Percentiles rank a stretch among this genome's conserved stretches.
Conservation (phyloP, 2,113 vertebrate species). For the Lophura nycthemera region DNA sequence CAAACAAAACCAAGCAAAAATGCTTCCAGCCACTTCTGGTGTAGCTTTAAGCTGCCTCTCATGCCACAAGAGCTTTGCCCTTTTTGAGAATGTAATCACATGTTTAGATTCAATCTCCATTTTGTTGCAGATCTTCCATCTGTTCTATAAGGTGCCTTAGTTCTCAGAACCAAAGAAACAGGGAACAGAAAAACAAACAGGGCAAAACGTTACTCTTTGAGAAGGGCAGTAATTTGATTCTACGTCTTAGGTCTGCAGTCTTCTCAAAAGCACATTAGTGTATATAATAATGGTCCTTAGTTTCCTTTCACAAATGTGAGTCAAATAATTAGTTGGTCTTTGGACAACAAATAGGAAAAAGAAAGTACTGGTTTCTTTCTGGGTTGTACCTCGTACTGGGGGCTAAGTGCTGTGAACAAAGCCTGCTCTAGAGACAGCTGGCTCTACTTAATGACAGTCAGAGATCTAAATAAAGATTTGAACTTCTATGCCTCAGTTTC, state of each 20-base stretch:
- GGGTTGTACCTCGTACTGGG: not conserved
- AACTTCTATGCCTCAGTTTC: not conserved
- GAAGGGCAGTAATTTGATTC: not conserved
- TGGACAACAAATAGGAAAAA: not conserved
- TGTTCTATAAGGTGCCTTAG: not conserved
- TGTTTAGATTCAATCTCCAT: not conserved
- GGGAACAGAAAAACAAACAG: not conserved
- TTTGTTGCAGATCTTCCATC: slow-evolving; percentile 9
- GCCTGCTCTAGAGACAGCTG: not conserved
- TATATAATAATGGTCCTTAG: not conserved
- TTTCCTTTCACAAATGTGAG: not conserved
- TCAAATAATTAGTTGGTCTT: not conserved
- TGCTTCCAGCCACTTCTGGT: not conserved
- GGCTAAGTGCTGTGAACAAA: not conserved
- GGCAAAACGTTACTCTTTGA: not conserved
- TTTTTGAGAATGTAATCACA: slow-evolving; percentile 41
- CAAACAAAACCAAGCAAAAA: not conserved
- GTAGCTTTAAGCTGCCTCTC: slow-evolving; percentile 26
- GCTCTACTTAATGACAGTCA: not conserved
- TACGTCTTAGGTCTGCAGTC: rapidly evolving
- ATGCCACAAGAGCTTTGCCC: not conserved
- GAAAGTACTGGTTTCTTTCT: not conserved
- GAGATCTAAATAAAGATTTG: not conserved
- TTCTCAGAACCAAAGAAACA: not conserved
- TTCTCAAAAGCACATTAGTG: not conserved